Percentiles rank a stretch among this genome's conserved stretches.
Conservation (phyloP, 1,140 invertebrate species). For the Trinorchestia longiramus region DNA sequence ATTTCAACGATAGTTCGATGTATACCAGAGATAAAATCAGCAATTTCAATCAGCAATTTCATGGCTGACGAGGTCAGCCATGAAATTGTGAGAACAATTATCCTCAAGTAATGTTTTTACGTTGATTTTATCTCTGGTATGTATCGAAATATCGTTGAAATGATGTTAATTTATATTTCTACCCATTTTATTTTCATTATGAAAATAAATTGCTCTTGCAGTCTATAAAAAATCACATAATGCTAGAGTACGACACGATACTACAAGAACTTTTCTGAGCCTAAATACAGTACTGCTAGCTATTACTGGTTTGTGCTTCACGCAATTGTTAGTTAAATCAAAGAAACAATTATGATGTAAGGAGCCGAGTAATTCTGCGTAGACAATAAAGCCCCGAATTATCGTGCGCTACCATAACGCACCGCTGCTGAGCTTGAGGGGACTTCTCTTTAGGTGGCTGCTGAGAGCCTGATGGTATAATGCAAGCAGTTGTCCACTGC, state of each 20-base stretch:
- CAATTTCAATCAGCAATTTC: too few relatives aligned
- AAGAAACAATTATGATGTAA: not conserved
- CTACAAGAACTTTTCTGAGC: not conserved
- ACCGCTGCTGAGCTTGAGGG: not conserved
- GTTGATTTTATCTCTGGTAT: not conserved
- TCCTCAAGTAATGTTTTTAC: not conserved
- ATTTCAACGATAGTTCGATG: too few relatives aligned
- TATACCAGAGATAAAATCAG: too few relatives aligned
- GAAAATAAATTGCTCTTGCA: too few relatives aligned
- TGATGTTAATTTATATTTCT: too few relatives aligned
- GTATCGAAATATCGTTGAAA: too few relatives aligned
- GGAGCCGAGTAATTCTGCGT: not conserved
- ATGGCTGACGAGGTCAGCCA: too few relatives aligned
- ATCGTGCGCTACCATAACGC: not conserved
- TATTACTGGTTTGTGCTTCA: not conserved
- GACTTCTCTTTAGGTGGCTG: not conserved
- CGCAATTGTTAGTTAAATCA: not conserved
- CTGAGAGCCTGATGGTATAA: not conserved
- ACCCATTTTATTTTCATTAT: too few relatives aligned
- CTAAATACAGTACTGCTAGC: not conserved
- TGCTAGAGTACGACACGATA: not conserved
- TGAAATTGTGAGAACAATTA: not conserved
- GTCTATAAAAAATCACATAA: not conserved
- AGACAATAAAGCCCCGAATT: not conserved
- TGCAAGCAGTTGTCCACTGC: not conserved